These are phyloP conservation scores for Pao palembangensis DNA, from an alignment of 2,113 vertebrate genomes.

Conservation along the genomic window DNA sequence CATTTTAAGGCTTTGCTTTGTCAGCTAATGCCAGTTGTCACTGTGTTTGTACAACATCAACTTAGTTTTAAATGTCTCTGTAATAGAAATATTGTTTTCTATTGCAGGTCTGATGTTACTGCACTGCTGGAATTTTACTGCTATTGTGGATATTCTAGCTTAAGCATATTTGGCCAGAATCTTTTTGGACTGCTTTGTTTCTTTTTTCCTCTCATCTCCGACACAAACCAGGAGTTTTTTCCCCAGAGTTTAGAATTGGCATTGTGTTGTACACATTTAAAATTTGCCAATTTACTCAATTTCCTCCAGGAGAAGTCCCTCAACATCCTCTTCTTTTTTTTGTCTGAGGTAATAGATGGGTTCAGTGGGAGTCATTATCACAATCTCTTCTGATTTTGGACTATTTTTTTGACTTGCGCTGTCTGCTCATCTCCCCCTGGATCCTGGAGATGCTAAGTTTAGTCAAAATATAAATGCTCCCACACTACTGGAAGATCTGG, in stretches of 20 bases:
- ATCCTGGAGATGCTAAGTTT: slow-evolving; percentile 42
- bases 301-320: slow-evolving; percentile 2
- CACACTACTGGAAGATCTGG: slow-evolving; percentile 54
- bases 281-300: too few species aligned
- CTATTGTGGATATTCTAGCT: too few species aligned
- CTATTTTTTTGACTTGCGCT: slow-evolving; percentile 20
- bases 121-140: too few species aligned
- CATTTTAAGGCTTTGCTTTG: too few species aligned
- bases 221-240: slow-evolving; percentile 34
- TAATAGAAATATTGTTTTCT: too few species aligned
- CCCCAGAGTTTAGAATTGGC: slow-evolving; percentile 28
- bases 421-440: slow-evolving; percentile 1
- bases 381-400: background rate
- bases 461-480: slow-evolving; percentile 56
- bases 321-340: slow-evolving; percentile 9
- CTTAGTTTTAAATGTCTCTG: too few species aligned
- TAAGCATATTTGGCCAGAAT: too few species aligned
- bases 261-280: background rate
- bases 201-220: slow-evolving; percentile 20
- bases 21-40: too few species aligned
- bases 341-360: slow-evolving; percentile 5
- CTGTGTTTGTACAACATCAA: too few species aligned
- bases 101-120: too few species aligned
- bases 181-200: slow-evolving; percentile 17
- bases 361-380: slow-evolving; percentile 28